phyloP scores from a whole-genome alignment of 2,113 vertebrate species.

The Sapayoa aenigma region DNA sequence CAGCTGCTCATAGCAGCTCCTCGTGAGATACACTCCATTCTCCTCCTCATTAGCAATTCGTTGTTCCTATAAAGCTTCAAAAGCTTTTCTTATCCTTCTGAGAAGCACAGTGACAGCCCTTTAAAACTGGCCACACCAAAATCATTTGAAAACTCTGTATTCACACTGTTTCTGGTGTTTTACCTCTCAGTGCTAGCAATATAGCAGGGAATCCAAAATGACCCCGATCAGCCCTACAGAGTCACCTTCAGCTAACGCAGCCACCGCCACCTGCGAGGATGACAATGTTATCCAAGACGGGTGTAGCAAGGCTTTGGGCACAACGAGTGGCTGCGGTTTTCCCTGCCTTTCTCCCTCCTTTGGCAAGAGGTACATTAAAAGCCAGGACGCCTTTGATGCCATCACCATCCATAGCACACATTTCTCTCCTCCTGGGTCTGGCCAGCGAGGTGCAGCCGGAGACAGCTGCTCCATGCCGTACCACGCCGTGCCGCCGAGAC shows the following conservation, averaged over 20 bases:
- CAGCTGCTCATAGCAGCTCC: neutral
- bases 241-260: neutral
- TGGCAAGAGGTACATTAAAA: neutral
- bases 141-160: neutral
- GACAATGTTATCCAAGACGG: neutral
- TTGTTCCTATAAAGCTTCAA: neutral
- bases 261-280: neutral
- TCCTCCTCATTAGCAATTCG: too few relatives aligned
- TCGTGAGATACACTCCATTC: rapidly evolving
- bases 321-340: rapidly evolving
- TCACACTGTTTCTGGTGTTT: neutral
- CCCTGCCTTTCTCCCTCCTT: neutral
- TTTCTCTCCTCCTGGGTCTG: rapidly evolving
- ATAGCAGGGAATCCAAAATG: rapidly evolving
- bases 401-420: neutral
- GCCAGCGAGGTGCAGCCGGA: rapidly evolving
- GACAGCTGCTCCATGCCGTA: neutral
- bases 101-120: neutral
- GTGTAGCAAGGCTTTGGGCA: neutral
- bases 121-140: neutral
- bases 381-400: neutral
- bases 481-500: neutral
- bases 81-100: neutral
- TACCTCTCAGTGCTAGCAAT: neutral
- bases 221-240: neutral